These are phyloP conservation scores for Melitaea athalia DNA, from an alignment of 2,888 invertebrate species.

Conservation along the genomic window DNA sequence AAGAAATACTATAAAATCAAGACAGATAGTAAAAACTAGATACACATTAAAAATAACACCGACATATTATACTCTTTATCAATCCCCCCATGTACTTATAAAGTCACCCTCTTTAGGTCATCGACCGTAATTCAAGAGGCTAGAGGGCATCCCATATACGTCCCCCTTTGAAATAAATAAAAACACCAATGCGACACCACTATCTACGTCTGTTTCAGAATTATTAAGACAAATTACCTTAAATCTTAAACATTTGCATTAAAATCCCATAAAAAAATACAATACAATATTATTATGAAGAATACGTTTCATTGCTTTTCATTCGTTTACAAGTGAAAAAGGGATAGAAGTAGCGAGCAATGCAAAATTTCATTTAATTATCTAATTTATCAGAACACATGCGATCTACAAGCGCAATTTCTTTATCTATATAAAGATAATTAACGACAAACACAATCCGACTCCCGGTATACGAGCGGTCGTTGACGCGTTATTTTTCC, in stretches of 20 bases:
- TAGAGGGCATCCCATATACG: conserved; percentile 40
- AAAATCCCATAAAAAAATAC: background rate
- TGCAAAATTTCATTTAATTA: background rate
- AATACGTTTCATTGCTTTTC: background rate
- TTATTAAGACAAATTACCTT: background rate
- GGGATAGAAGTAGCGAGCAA: background rate
- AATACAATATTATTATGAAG: background rate
- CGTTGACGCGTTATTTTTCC: conserved; percentile 48
- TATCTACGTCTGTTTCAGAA: conserved; percentile 9
- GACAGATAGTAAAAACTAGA: conserved; percentile 9
- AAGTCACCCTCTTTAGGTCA: conserved; percentile 44
- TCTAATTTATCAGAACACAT: background rate
- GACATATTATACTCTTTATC: conserved; percentile 32
- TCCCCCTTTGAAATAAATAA: conserved; percentile 43
- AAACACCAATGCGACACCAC: conserved; percentile 31
- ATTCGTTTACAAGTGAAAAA: background rate
- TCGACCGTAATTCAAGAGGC: conserved; percentile 44
- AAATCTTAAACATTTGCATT: background rate
- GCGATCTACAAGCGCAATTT: conserved; percentile 21
- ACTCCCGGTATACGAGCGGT: conserved; percentile 44
- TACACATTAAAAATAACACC: conserved; percentile 26
- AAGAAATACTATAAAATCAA: background rate
- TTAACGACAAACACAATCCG: conserved; percentile 35
- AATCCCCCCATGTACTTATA: conserved; percentile 35
- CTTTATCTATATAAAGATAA: conserved; percentile 39